Base-by-base conservation (phyloP, 2,797 vertebrate genomes). In the Macrochelys suwanniensis region DNA sequence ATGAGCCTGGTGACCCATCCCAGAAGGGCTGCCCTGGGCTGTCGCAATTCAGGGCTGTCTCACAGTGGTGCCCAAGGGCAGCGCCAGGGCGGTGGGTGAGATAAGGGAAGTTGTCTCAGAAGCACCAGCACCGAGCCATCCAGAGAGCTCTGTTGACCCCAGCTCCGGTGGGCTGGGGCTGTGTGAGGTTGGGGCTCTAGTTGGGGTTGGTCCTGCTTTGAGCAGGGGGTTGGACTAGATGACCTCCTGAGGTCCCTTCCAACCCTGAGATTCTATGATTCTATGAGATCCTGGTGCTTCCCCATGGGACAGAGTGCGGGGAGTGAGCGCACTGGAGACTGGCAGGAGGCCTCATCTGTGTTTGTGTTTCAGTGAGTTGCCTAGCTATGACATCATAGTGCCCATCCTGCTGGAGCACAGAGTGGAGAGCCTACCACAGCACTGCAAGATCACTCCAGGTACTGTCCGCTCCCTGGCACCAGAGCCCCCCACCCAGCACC, bases 371-470 rank as follows among this genome's bases (percentile, higher is more conserved):
- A 99, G 99, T 19, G 99, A 99, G 98, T 98, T 99, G 96, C 99
- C 99, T 25, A 99, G 99, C 98, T 99, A 99, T 89, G 98, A 99
- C 45, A 97, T 98, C 76, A 98, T 99, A 9, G 93, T 99, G 83
- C 99, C 99, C 0, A 98, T 99, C 57, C 95, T 99, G 74, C 97
- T 99, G 31, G 98, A 98, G 92, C 98, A 99, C 7, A 99, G 99
- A 68, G 98, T 99, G 82, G 98, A 99, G 85, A 96, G 89, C 86
- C 98, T 99, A n/a, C 99, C 99, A 12, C 98, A 99, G 79, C 98
- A 99, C 97, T 99, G 99, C 98, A 98, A 97, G 90, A 99, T 99
- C 89, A 99, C 99, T 61, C 99, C 99, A 98, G 99, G 99, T 99
- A 98, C 25, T 68, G 3, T 15, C 2, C 0, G 16, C n/a, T 47